These are phyloP conservation scores for Lathronympha strigana DNA, from an alignment of 2,888 invertebrate genomes.

Conservation along the genomic window DNA sequence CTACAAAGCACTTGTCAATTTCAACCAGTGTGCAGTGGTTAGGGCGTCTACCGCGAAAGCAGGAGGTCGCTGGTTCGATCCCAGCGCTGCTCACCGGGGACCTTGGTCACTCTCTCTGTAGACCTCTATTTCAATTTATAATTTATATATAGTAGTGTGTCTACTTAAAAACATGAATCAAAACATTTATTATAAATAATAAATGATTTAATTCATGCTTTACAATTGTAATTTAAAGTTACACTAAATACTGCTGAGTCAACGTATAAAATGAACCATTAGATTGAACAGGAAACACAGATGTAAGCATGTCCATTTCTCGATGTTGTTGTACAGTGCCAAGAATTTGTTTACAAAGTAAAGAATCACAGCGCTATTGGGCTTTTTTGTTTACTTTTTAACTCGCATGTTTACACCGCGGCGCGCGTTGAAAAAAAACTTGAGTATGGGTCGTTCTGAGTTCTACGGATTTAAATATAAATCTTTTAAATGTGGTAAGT, in stretches of 20 bases:
- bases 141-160: too few species aligned
- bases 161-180: too few species aligned
- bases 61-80: too few species aligned
- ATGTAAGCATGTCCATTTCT: constrained; percentile 15
- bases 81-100: too few species aligned
- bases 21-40: too few species aligned
- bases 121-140: too few species aligned
- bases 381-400: constrained; percentile 40
- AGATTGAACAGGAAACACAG: constrained; percentile 10
- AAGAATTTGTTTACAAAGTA: constrained; percentile 27
- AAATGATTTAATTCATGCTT: too few species aligned
- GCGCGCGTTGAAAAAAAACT: constrained; percentile 25
- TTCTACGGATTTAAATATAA: neutral
- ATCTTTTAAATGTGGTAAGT: neutral
- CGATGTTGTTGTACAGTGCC: constrained; percentile 21
- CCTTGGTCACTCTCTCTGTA: too few species aligned
- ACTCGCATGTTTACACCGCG: constrained; percentile 38
- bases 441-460: constrained; percentile 7
- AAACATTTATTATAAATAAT: too few species aligned
- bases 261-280: neutral
- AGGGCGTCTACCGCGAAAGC: too few species aligned
- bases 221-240: constrained; percentile 1
- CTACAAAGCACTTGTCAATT: too few species aligned
- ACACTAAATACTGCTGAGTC: constrained; percentile 18
- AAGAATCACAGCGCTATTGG: constrained; percentile 24